Base-by-base conservation (phyloP, 2,888 invertebrate genomes). In the Cybosia mesomella region DNA sequence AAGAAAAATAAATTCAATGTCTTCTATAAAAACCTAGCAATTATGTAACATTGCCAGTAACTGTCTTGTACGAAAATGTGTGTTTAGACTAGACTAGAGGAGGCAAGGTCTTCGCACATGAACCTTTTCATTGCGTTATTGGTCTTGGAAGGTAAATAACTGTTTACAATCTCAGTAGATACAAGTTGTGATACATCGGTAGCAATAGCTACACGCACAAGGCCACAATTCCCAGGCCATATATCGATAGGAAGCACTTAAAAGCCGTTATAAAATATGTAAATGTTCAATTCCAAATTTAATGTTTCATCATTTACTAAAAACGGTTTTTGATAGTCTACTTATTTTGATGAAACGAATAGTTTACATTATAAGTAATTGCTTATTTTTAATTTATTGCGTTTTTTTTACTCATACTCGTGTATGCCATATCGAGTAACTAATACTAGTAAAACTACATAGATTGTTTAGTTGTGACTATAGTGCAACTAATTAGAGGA, bases 171-270 rank as follows among this genome's bases (percentile, higher is more conserved):
- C n/a, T 62, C 39, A n/a, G 28, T 64, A 39, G 8, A 24, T 64
- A 64, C 28, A 36, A 28, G n/a, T 22, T n/a, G 36, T 24, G 34
- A 63, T 63, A 55, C 22, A 24, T 39, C 15, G 54, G 58, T n/a
- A 36, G 54, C 28, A 54, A 54, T 54, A 54, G 11, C 55, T 34
- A 28, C 24, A 39, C 24, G 13, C n/a, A 8, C 65, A 68, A 68
- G 64, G 68, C 53, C 61, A 22, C 43, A 65, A 54, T 58, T 58
- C 54, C 36, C n/a, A 39, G 61, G 36, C n/a, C 13, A 61, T 11
- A 62, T 55, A 62, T 64, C 18, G 43, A 53, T 55, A 59, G 70
- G 70, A 70, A 70, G n/a, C 57, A 70, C 58, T 62, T 62, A 58
- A 68, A 68, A 58, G 64, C 60, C 54, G 62, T 61, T 66, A 62